Conservation (phyloP, 1,140 invertebrate genomes). For the Oryctes rhinoceros region DNA sequence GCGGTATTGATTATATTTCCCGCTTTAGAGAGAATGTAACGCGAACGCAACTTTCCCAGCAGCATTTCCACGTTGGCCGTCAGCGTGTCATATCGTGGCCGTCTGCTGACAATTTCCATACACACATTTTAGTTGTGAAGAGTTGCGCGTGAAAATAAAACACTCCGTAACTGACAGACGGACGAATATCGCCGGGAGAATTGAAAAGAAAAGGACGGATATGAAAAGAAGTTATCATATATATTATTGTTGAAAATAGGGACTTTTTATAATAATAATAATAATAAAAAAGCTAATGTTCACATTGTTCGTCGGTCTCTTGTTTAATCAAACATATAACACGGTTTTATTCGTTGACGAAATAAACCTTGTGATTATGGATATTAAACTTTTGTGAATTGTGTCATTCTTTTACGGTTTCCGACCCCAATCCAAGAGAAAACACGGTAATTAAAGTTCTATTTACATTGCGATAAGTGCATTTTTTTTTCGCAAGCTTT, state of each 20-base stretch:
- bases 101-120: neutral
- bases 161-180: neutral
- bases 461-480: neutral
- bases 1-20: slow-evolving; percentile 37
- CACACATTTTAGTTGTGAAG: neutral
- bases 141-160: neutral
- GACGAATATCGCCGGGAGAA: neutral
- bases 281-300: too few relatives aligned
- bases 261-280: too few relatives aligned
- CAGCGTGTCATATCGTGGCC: slow-evolving; percentile 1
- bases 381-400: slow-evolving; percentile 11
- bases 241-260: too few relatives aligned
- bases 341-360: neutral
- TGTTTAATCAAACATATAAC: neutral
- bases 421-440: slow-evolving; percentile 16
- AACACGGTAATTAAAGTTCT: slow-evolving; percentile 20
- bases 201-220: neutral
- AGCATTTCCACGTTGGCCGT: slow-evolving; percentile 31
- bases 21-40: slow-evolving; percentile 34
- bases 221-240: neutral
- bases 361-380: slow-evolving; percentile 18
- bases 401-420: slow-evolving; percentile 10
- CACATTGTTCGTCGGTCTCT: neutral
- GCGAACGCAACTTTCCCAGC: slow-evolving; percentile 25
- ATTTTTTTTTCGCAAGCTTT: neutral